Base-by-base conservation (phyloP, 2,888 invertebrate species). In the Carcina quercana region DNA sequence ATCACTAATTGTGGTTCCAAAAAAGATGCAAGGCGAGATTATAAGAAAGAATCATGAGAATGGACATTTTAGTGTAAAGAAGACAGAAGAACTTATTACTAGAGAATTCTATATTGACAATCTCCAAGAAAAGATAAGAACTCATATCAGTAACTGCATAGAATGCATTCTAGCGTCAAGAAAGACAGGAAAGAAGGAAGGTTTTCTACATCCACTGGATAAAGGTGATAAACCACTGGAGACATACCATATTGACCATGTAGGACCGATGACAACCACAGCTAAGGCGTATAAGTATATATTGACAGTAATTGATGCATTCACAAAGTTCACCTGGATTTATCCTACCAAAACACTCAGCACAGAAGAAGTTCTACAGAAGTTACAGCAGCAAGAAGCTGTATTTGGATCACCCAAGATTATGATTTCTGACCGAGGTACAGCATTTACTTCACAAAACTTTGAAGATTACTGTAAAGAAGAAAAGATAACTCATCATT, bases 321-420 rank as follows among this genome's bases (percentile, higher is more conserved):
- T 55, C 28, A 55, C 57, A 0, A 65, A 63, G 33, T 64, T 60
- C 42, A 42, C 40, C 2, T 65, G 63, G 57, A 27, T 62, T 0
- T 62, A 50, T 27, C 56, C 59, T 7, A 45, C 47, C 2, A 62
- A 64, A 27, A 42, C 54, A 3, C 40, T 45, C n/a, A 42, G 46
- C 0, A 35, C 61, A 2, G 42, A 45, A 12, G 61, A 72, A 30
- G 51, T 45, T 0, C 25, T 69, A 5, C 15, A 43, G 2, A 61
- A 54, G 35, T 22, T 67, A 1, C 35, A 35, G 3, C 13, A 37
- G 3, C 59, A 62, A 15, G 55, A 58, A 26, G 38, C 41, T 10
- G 25, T 13, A 2, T 45, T 41, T 38, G 46, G 46, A 3, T 13
- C 38, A 2, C 42, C 44, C 5, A 5, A 35, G 4, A 32, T 40